phyloP scores from a whole-genome alignment of 2,797 vertebrate genomes.

The Poliocrania exsul region DNA sequence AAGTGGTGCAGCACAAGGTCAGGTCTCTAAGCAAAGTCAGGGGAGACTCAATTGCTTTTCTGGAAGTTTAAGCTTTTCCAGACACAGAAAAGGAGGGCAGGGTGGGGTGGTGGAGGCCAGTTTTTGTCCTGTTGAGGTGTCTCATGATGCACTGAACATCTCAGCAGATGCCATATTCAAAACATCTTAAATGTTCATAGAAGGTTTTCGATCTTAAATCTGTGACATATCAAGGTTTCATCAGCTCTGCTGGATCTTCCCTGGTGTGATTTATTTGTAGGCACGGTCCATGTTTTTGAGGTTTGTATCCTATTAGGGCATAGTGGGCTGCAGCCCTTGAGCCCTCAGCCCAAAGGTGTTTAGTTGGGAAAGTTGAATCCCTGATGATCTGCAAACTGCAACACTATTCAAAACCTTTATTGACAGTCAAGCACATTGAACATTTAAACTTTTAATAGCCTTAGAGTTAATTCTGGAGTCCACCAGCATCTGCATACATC shows the following conservation, averaged over 20 bases:
- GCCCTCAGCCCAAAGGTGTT: not conserved
- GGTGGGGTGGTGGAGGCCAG: fast-evolving
- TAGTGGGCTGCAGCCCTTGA: not conserved
- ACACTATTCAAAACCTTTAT: constrained; percentile 15
- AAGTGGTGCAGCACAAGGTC: not conserved
- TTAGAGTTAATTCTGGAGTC: constrained; percentile 64
- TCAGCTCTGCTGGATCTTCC: not conserved
- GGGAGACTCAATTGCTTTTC: not conserved
- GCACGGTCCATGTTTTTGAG: not conserved
- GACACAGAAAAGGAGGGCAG: not conserved
- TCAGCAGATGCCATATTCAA: not conserved
- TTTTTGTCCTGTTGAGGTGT: not conserved
- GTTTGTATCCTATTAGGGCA: not conserved
- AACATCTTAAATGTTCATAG: not conserved
- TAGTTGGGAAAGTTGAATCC: not conserved
- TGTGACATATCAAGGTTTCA: not conserved
- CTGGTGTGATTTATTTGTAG: not conserved
- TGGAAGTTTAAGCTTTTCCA: not conserved
- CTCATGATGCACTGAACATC: not conserved
- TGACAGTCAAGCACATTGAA: constrained; percentile 53
- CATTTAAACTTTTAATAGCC: constrained; percentile 72
- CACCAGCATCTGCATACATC: constrained; percentile 46
- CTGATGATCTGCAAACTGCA: not conserved
- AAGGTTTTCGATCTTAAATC: not conserved
- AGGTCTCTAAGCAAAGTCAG: not conserved